Conservation (phyloP, 2,797 vertebrate species). For the Protosalanx chinensis region DNA sequence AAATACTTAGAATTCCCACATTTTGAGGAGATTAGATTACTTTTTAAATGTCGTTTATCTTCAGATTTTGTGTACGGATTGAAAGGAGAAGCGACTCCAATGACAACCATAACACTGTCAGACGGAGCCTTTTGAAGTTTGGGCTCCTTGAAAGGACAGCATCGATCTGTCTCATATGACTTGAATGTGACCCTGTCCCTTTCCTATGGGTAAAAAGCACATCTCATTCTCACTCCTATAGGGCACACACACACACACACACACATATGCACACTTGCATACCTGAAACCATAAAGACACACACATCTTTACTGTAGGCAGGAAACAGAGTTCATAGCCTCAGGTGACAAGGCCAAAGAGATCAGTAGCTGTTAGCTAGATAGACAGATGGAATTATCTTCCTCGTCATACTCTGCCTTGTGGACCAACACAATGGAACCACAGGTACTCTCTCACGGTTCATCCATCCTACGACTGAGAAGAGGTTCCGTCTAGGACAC, state of each 20-base stretch:
- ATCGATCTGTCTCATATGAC: conserved; percentile 28
- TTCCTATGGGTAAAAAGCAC: background rate
- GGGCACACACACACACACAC: conserved; percentile 3
- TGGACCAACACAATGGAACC: conserved; percentile 30
- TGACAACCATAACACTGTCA: background rate
- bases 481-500: conserved; percentile 25
- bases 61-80: background rate
- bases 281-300: background rate
- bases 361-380: too few relatives aligned
- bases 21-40: too few relatives aligned
- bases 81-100: conserved; percentile 2
- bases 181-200: conserved; percentile 1
- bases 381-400: background rate
- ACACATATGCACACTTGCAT: background rate
- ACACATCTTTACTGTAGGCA: conserved; percentile 18
- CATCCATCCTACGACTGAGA: background rate
- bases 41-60: background rate
- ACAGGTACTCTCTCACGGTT: conserved; percentile 20
- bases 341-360: too few relatives aligned
- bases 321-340: too few relatives aligned
- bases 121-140: conserved; percentile 42
- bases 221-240: background rate
- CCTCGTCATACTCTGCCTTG: conserved; percentile 23
- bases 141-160: conserved; percentile 47
- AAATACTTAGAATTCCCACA: too few relatives aligned